Evolutionary conservation across 2,888 invertebrate genomes (phyloP).

Genomic region (Pristionchus fissidentatus): DNA sequence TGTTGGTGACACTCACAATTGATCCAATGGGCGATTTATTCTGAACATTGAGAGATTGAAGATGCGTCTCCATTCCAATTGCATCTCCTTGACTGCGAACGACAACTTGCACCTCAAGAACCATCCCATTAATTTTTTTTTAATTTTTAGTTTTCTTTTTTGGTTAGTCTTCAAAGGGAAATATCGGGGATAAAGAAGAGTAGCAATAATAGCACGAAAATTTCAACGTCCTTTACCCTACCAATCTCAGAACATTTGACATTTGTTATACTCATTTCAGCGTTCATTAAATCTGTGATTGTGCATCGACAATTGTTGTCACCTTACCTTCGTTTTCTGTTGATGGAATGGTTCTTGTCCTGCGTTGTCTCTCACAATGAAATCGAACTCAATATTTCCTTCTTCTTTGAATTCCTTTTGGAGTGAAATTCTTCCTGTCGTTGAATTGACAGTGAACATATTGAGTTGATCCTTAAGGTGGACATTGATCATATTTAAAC

Average conservation of each 20-base stretch:
- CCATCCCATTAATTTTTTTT: too few species aligned
- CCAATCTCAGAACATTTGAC: too few species aligned
- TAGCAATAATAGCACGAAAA: too few species aligned
- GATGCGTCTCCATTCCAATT: slow-evolving; percentile 1
- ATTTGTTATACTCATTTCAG: too few species aligned
- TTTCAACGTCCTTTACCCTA: too few species aligned
- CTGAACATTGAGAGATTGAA: background rate
- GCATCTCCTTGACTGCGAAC: background rate
- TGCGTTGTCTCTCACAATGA: slow-evolving; percentile 33
- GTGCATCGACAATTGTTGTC: background rate
- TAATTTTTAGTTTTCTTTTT: too few species aligned
- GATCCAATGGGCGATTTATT: background rate
- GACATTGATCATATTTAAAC: background rate
- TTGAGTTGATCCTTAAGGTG: background rate
- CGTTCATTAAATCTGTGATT: background rate
- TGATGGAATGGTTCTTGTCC: slow-evolving; percentile 25
- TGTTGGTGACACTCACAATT: background rate
- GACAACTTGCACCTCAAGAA: slow-evolving; percentile 12
- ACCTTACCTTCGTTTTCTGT: background rate
- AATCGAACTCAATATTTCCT: background rate
- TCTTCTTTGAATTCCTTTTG: slow-evolving; percentile 21
- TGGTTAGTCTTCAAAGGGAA: too few species aligned
- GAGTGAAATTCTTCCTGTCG: background rate
- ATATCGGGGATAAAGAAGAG: too few species aligned
- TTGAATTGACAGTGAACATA: background rate